Percentiles rank a stretch among this genome's conserved stretches.
Conservation (phyloP, 2,888 invertebrate species). For the Pterostichus madidus region DNA sequence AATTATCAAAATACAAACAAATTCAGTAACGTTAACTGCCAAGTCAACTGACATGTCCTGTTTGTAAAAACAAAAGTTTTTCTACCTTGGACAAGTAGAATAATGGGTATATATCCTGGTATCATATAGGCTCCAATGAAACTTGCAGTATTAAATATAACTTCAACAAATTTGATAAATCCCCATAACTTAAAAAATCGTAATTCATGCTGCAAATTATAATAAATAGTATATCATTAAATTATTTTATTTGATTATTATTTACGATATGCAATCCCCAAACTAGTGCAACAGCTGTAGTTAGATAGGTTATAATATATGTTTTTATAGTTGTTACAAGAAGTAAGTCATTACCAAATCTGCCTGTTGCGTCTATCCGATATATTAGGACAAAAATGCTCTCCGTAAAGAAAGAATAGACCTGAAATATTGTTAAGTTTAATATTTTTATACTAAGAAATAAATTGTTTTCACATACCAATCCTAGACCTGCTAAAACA, state of each 20-base stretch:
- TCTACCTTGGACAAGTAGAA: not conserved
- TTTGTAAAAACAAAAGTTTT: too few species aligned
- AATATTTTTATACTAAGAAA: not conserved
- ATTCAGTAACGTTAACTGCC: too few species aligned
- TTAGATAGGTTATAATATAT: not conserved
- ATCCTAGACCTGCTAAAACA: not conserved
- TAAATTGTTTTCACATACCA: slow-evolving; percentile 7
- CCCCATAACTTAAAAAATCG: slow-evolving; percentile 11
- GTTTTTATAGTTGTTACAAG: not conserved
- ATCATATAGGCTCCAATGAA: not conserved
- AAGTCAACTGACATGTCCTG: too few species aligned
- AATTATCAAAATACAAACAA: too few species aligned
- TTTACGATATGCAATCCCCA: slow-evolving; percentile 13
- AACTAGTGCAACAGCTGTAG: slow-evolving; percentile 15
- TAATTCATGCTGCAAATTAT: slow-evolving; percentile 16
- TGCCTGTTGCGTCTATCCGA: not conserved
- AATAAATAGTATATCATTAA: not conserved
- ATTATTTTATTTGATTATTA: not conserved
- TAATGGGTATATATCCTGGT: not conserved
- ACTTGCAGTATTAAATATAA: not conserved
- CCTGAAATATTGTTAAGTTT: not conserved
- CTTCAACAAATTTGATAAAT: slow-evolving; percentile 10
- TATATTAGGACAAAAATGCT: not conserved
- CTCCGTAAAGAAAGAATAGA: slow-evolving; percentile 1
- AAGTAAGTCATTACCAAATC: not conserved